phyloP scores from a whole-genome alignment of 30 jellyfish, hydroid and myxozoan genomes.

The Euphysa ruthae region DNA sequence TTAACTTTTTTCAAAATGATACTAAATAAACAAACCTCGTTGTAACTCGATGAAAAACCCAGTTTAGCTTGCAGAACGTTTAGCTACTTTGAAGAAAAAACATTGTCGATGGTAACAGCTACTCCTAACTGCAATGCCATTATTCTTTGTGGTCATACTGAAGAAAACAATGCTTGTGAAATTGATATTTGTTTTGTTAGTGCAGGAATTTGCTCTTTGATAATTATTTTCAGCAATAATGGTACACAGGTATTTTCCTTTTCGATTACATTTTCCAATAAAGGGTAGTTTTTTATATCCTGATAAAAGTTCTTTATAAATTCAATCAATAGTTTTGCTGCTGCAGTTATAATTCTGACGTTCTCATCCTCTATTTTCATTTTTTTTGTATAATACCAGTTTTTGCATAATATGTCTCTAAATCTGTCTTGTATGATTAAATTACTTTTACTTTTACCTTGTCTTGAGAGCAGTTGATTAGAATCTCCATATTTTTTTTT shows the following conservation, averaged over 20 bases:
- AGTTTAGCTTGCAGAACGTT: no score
- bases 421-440: background rate
- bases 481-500: no score
- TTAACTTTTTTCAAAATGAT: no score
- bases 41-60: no score
- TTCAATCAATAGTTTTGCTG: background rate
- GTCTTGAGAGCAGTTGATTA: no score
- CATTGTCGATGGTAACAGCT: background rate
- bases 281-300: background rate
- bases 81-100: background rate
- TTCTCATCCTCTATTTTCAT: background rate
- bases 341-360: background rate
- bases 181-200: background rate
- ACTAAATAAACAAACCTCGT: no score
- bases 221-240: background rate
- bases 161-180: background rate
- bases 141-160: slow-evolving; percentile 1
- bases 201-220: background rate
- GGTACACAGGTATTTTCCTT: slow-evolving; percentile 1
- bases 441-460: background rate
- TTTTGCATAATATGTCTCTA: background rate
- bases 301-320: background rate
- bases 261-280: background rate
- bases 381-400: background rate
- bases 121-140: background rate